These are phyloP conservation scores for Doryteuthis pealeii DNA, from an alignment of 1,140 invertebrate species.

Conservation along the genomic window DNA sequence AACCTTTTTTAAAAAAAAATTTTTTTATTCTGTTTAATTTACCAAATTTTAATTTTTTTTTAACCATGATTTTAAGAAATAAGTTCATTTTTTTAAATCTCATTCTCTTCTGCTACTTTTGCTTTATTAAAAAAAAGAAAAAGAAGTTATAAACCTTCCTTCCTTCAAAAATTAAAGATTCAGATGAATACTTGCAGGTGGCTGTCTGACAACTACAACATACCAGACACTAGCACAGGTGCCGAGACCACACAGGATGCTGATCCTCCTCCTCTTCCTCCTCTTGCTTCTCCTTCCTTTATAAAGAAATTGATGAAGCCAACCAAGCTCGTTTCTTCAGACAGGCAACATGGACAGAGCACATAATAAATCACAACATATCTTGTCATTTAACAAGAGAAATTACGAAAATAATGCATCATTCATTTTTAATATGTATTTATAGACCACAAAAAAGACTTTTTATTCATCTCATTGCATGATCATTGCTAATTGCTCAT, in stretches of 20 bases:
- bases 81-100: too few species aligned
- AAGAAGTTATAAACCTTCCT: too few species aligned
- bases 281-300: constrained; percentile 31
- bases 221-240: constrained; percentile 42
- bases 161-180: background rate
- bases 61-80: background rate
- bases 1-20: too few species aligned
- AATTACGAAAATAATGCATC: too few species aligned
- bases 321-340: background rate
- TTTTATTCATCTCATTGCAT: too few species aligned
- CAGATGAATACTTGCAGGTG: constrained; percentile 53
- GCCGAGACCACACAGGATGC: constrained; percentile 40
- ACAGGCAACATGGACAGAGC: background rate
- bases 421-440: too few species aligned
- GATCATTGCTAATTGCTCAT: too few species aligned
- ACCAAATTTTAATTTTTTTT: background rate
- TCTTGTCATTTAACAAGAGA: too few species aligned
- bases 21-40: background rate
- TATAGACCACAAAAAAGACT: too few species aligned
- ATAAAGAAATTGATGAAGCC: constrained; percentile 37
- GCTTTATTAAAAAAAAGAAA: background rate
- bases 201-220: constrained; percentile 43
- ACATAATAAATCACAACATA: too few species aligned
- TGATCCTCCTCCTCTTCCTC: constrained; percentile 31
- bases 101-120: background rate